phyloP scores from a whole-genome alignment of 2,888 invertebrate species.

The Rhagonycha lutea region DNA sequence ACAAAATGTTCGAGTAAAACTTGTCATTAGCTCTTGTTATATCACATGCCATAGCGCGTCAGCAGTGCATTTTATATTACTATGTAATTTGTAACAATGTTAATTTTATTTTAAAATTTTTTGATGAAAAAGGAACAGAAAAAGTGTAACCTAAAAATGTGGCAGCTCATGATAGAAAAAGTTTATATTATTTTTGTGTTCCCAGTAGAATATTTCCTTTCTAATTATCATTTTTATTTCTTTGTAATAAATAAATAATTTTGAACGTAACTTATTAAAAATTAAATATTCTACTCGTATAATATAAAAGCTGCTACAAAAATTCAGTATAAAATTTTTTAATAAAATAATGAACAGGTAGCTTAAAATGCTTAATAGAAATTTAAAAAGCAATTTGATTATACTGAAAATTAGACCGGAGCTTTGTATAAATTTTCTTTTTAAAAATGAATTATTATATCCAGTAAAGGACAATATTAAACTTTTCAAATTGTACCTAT shows the following conservation, averaged over 20 bases:
- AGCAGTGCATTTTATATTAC: not conserved
- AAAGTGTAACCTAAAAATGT: too few species aligned
- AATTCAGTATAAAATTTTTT: not conserved
- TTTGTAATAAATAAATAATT: too few species aligned
- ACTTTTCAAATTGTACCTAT: not conserved
- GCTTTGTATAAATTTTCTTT: not conserved
- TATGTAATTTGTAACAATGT: not conserved
- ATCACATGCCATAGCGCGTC: not conserved
- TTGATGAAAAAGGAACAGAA: not conserved
- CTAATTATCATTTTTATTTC: too few species aligned
- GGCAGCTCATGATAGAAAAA: too few species aligned
- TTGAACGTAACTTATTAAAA: too few species aligned
- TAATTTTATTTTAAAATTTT: not conserved
- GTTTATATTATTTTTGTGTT: too few species aligned
- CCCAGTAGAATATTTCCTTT: too few species aligned
- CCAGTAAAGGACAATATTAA: not conserved
- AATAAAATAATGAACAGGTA: not conserved
- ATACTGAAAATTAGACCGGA: not conserved
- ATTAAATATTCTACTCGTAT: not conserved
- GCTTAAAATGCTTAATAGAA: not conserved
- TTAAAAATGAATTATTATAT: not conserved
- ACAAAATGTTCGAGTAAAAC: not conserved
- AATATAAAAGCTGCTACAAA: not conserved
- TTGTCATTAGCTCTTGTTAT: not conserved
- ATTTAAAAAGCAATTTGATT: not conserved